Evolutionary conservation across 2,888 invertebrate species (phyloP), one percentile per base, ranked within the genome.

Genomic region (Synanthedon formicaeformis): DNA sequence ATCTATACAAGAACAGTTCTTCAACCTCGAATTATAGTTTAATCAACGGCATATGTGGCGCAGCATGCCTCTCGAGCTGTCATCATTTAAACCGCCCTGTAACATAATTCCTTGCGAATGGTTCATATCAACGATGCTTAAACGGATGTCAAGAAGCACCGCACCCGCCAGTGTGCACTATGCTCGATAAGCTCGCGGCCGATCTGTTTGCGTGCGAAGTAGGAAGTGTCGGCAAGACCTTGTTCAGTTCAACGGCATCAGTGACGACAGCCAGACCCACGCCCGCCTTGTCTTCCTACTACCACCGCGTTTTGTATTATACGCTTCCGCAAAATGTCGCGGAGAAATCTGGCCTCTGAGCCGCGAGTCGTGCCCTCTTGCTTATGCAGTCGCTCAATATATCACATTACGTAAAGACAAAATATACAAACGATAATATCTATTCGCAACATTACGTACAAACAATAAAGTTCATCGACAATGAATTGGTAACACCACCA

Each of bases 321-420:
- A 60, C 61, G 63, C 74, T 81, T 81, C 81, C 81, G 78, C 69
- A 66, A 67, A 69, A 59, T 57, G 49, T 8, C 45, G 13, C 45
- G 66, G 75, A 75, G 79, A 80, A 81, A 81, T 71, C 67, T 71
- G 69, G 76, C 76, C 78, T 75, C 65, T 73, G 72, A 73, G 65
- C 76, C 70, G 57, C 67, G 60, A 73, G 65, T 75, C 70, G 56
- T 68, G 61, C 60, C 61, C 61, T 53, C 52, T 54, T 34, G 34
- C 10, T 34, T 34, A 34, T 34, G 10, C 34, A 34, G 10, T 34
- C 34, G 3, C 34, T 34, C 10, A 34, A 34, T 34, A 34, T 34
- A 34, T 34, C 34, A 34, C 10, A 34, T 34, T 34, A 34, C 10
- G 34, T 34, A 34, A 34, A 34, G 34, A 34, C 34, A 8, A 23